These are phyloP conservation scores for Turdus rufiventris DNA, from an alignment of 2,113 vertebrate genomes.

Conservation along the genomic window DNA sequence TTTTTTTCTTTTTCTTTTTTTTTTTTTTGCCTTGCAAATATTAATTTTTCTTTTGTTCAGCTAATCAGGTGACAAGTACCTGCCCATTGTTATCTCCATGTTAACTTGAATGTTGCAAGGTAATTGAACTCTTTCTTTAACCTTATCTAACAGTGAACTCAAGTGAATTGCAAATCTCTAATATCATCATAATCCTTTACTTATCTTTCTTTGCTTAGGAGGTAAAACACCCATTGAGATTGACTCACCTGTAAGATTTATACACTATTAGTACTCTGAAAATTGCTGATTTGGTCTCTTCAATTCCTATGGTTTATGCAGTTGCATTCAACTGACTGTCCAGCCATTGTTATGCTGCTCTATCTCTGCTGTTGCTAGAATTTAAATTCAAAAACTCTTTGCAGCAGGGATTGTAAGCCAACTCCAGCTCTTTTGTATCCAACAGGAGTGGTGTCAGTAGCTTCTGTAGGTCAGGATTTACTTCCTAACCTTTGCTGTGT, in stretches of 20 bases:
- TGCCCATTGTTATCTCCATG: neutral
- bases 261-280: neutral
- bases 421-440: neutral
- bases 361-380: neutral
- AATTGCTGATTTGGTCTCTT: neutral
- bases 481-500: neutral
- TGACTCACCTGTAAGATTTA: neutral
- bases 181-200: neutral
- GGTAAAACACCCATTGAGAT: neutral
- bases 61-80: neutral
- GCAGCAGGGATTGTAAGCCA: neutral
- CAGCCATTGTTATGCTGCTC: neutral
- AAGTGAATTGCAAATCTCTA: neutral
- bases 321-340: neutral
- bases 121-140: conserved; percentile 23
- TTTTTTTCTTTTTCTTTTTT: neutral
- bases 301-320: neutral
- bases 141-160: neutral
- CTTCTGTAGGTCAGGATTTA: neutral
- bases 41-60: neutral
- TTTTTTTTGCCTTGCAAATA: neutral
- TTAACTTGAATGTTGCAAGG: neutral
- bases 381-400: neutral
- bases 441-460: neutral
- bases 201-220: neutral